These are phyloP conservation scores for Hydrocynus forskahlii DNA, from an alignment of 2,797 vertebrate genomes.

Conservation along the genomic window DNA sequence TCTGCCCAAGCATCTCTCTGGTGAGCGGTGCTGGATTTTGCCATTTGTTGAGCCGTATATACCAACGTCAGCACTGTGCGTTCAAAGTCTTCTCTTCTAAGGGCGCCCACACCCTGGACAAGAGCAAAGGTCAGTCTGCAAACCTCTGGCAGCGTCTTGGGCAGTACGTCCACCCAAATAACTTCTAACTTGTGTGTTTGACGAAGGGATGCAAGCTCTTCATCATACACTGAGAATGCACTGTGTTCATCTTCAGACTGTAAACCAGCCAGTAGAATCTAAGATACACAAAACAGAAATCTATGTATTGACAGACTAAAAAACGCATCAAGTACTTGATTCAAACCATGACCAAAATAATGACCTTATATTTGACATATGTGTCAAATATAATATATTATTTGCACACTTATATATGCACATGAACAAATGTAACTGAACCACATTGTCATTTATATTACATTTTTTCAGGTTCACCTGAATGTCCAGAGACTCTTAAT, in stretches of 20 bases:
- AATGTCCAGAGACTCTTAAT: no score
- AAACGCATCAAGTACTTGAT: neutral
- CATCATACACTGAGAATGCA: conserved; percentile 79
- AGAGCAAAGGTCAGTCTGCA: conserved; percentile 77
- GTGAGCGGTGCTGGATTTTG: conserved; percentile 66
- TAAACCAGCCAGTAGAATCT: conserved; percentile 84
- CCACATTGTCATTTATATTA: no score
- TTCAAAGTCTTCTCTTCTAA: conserved; percentile 88
- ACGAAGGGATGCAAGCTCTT: conserved; percentile 84
- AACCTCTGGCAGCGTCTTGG: conserved; percentile 82
- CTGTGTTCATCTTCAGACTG: conserved; percentile 74
- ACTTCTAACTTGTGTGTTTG: conserved; percentile 78
- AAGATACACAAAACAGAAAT: neutral
- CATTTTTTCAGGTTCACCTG: no score
- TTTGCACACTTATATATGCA: no score
- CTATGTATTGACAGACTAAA: neutral
- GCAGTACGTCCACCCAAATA: conserved; percentile 83
- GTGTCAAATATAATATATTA: no score
- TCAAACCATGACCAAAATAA: neutral
- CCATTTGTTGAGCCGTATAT: conserved; percentile 77
- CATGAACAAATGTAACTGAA: no score
- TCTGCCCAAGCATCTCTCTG: conserved; percentile 84
- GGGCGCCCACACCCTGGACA: conserved; percentile 62
- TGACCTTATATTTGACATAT: neutral
- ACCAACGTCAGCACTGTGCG: conserved; percentile 84